Conservation (phyloP, 1,140 invertebrate species). For the Drosophila baimaii region DNA sequence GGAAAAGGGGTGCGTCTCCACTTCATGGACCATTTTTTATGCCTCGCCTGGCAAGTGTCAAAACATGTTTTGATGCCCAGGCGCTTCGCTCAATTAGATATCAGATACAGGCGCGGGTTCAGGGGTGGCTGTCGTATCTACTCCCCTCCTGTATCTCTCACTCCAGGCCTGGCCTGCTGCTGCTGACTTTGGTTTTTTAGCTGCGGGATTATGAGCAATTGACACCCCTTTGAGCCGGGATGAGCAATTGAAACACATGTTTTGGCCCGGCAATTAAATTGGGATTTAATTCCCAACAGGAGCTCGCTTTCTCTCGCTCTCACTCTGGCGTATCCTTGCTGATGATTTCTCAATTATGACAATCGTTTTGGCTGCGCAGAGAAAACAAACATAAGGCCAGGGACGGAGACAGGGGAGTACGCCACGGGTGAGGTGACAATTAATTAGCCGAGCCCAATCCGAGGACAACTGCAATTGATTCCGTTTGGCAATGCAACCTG, state of each 20-base stretch:
- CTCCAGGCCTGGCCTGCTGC: background rate
- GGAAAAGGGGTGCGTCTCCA: conserved; percentile 63
- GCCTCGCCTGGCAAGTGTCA: conserved; percentile 74
- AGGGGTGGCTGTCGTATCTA: conserved; percentile 22
- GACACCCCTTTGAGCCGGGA: conserved; percentile 65
- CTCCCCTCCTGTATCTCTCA: background rate
- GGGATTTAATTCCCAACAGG: conserved; percentile 55
- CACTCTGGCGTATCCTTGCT: conserved; percentile 18
- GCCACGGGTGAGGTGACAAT: conserved; percentile 57
- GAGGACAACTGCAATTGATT: conserved; percentile 27
- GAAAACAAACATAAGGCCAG: conserved; percentile 54
- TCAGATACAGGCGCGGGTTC: conserved; percentile 17
- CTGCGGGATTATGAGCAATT: conserved; percentile 55
- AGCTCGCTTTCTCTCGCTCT: conserved; percentile 11
- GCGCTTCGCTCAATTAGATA: conserved; percentile 56
- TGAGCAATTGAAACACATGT: conserved; percentile 76
- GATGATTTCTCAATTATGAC: conserved; percentile 83
- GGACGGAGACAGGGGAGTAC: background rate
- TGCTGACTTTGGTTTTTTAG: conserved; percentile 33
- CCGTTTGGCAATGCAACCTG: conserved; percentile 34
- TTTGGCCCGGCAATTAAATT: conserved; percentile 71
- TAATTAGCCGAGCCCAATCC: conserved; percentile 66
- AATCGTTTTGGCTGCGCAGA: conserved; percentile 34
- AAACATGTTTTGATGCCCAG: conserved; percentile 82
- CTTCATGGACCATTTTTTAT: conserved; percentile 72